phyloP scores from a whole-genome alignment of 2,888 invertebrate species.

The Masnerella sp. region DNA sequence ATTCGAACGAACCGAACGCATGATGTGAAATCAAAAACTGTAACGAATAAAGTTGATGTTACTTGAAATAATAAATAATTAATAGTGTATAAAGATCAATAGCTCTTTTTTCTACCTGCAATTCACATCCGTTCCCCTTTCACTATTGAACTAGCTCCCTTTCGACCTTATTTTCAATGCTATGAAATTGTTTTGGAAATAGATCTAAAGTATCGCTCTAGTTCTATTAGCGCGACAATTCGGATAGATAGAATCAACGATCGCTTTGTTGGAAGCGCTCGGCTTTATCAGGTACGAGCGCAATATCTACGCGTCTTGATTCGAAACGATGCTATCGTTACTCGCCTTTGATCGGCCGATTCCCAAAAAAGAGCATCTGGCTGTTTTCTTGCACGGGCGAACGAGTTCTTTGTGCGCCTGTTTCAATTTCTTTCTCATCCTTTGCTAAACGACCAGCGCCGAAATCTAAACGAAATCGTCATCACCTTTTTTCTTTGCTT shows the following conservation, averaged over 20 bases:
- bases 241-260: slow-evolving; percentile 64
- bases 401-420: slow-evolving; percentile 67
- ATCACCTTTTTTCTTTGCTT: too few relatives aligned
- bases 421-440: slow-evolving; percentile 63
- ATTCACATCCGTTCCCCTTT: background rate
- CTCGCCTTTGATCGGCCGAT: slow-evolving; percentile 65
- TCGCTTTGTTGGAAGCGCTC: slow-evolving; percentile 60
- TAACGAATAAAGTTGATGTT: slow-evolving; percentile 75
- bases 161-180: too few relatives aligned
- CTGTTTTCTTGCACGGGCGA: slow-evolving; percentile 65
- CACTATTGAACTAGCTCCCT: too few relatives aligned
- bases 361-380: slow-evolving; percentile 72
- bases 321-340: slow-evolving; percentile 58
- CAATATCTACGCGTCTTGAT: slow-evolving; percentile 49
- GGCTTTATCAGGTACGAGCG: slow-evolving; percentile 53
- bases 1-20: slow-evolving; percentile 33
- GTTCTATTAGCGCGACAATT: slow-evolving; percentile 64
- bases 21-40: slow-evolving; percentile 68
- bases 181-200: slow-evolving; percentile 69
- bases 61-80: slow-evolving; percentile 68
- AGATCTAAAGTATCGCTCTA: slow-evolving; percentile 62
- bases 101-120: background rate
- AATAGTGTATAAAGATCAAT: slow-evolving; percentile 32
- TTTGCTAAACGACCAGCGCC: too few relatives aligned
- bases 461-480: too few relatives aligned